Conservation (phyloP, 2,888 invertebrate genomes). For the Chouioia cunea region DNA sequence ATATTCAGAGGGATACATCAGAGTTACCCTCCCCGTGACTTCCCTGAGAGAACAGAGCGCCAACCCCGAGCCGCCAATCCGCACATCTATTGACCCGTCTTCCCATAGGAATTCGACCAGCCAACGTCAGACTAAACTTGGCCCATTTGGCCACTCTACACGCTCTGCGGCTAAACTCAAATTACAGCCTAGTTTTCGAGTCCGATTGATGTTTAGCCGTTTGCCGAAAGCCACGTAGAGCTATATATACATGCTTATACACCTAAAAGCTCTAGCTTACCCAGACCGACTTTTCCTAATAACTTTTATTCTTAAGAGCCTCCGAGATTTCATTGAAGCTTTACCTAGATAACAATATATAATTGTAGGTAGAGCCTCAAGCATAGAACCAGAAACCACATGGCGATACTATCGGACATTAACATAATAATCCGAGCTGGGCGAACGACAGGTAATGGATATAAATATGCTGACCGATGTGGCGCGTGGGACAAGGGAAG, state of each 20-base stretch:
- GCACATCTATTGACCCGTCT: constrained; percentile 64
- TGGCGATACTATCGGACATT: constrained; percentile 53
- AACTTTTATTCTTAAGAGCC: no score
- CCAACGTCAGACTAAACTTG: constrained; percentile 61
- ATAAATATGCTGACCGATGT: constrained; percentile 66
- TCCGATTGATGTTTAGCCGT: constrained; percentile 65
- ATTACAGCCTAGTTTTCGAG: constrained; percentile 67
- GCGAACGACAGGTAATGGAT: constrained; percentile 66
- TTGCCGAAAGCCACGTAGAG: constrained; percentile 25
- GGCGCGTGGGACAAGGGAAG: constrained; percentile 52
- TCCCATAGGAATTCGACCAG: constrained; percentile 55
- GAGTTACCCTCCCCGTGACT: constrained; percentile 65
- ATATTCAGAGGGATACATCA: constrained; percentile 77
- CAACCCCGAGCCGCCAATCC: constrained; percentile 47
- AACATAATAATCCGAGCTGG: constrained; percentile 66
- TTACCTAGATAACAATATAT: no score
- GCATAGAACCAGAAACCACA: constrained; percentile 33
- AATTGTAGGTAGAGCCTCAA: no score
- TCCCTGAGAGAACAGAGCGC: no score
- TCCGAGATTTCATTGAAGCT: no score
- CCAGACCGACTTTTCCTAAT: no score
- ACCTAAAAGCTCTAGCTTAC: no score
- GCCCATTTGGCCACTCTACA: constrained; percentile 28
- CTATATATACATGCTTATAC: no score
- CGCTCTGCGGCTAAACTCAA: constrained; percentile 60